Conservation (phyloP, 1,140 invertebrate genomes). For the Eumaeus atala region DNA sequence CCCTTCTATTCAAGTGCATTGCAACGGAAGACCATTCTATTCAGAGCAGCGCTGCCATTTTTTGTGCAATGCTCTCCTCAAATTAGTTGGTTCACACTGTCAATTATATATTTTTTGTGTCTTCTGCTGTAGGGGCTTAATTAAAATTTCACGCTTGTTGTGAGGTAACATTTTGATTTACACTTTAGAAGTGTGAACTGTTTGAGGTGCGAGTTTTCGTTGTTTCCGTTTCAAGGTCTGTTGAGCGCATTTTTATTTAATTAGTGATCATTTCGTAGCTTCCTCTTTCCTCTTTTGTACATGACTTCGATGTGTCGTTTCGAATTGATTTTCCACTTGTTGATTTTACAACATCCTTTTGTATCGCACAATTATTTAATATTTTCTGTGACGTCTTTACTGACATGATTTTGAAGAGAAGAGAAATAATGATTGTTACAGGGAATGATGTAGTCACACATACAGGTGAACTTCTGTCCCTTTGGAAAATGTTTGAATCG, state of each 20-base stretch:
- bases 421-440: too few species aligned
- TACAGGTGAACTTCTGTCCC: too few species aligned
- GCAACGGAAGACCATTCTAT: constrained; percentile 48
- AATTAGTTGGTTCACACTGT: constrained; percentile 61
- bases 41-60: constrained; percentile 36
- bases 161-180: constrained; percentile 55
- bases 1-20: constrained; percentile 37
- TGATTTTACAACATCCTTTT: too few species aligned
- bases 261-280: constrained; percentile 37
- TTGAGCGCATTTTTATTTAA: constrained; percentile 52
- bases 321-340: too few species aligned
- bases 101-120: constrained; percentile 57
- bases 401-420: too few species aligned
- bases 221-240: constrained; percentile 40
- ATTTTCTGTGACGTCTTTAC: too few species aligned
- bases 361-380: too few species aligned
- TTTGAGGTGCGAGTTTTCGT: constrained; percentile 39
- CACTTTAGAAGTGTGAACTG: constrained; percentile 66
- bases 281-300: constrained; percentile 19
- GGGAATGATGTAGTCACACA: too few species aligned
- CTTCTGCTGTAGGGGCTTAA: constrained; percentile 55
- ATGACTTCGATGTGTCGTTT: not conserved
- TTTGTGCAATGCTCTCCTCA: constrained; percentile 53
- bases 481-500: too few species aligned
- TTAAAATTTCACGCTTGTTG: constrained; percentile 64